Evolutionary conservation across 2,888 invertebrate genomes (phyloP).

Genomic region (Stenichneumon culpator): DNA sequence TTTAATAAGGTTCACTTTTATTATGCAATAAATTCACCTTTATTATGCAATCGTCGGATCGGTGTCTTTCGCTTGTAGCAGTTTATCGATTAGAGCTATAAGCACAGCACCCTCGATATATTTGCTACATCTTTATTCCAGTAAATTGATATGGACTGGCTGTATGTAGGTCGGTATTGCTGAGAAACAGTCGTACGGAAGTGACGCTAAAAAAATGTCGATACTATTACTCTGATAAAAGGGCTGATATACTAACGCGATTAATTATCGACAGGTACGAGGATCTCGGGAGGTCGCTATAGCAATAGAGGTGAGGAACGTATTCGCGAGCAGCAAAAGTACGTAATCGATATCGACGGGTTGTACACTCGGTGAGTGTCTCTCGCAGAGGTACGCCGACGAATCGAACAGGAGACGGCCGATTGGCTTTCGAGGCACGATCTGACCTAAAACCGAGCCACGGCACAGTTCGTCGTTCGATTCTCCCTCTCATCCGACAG

Average conservation of each 20-base stretch:
- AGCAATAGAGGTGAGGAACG: slow-evolving; percentile 30
- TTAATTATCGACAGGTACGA: slow-evolving; percentile 45
- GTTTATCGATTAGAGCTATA: not conserved
- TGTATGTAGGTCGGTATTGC: not conserved
- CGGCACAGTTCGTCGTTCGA: slow-evolving; percentile 75
- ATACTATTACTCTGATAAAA: slow-evolving; percentile 1
- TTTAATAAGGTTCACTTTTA: not conserved
- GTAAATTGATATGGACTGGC: not conserved
- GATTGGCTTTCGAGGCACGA: slow-evolving; percentile 84
- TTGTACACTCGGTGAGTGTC: slow-evolving; percentile 50
- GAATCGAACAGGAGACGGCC: slow-evolving; percentile 73
- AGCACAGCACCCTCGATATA: not conserved
- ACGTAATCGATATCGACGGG: slow-evolving; percentile 66
- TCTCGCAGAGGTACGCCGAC: slow-evolving; percentile 35
- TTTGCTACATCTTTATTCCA: not conserved
- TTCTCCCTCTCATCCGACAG: slow-evolving; percentile 68
- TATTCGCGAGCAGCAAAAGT: slow-evolving; percentile 55
- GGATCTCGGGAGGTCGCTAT: slow-evolving; percentile 32
- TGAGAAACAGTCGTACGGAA: not conserved
- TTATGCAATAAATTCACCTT: not conserved
- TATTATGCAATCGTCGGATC: not conserved
- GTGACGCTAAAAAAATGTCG: not conserved
- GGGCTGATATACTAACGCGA: slow-evolving; percentile 10
- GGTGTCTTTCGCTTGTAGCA: not conserved
- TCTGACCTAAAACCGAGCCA: slow-evolving; percentile 82